phyloP scores from a whole-genome alignment of 2,888 invertebrate genomes.

The Cryptosula pallasiana region DNA sequence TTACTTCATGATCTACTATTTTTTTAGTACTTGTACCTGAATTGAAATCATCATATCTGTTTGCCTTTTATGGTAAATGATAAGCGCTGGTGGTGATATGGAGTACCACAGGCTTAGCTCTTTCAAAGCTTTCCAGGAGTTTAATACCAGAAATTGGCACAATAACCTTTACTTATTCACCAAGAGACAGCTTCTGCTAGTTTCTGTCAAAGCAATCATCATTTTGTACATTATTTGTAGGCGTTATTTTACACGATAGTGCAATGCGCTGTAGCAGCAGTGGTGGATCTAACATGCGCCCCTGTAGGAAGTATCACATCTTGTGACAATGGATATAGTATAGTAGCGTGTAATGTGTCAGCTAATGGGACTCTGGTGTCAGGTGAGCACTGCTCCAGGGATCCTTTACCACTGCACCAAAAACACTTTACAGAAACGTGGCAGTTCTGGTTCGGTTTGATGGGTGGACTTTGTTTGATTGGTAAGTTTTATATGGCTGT shows the following conservation, averaged over 20 bases:
- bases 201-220: background rate
- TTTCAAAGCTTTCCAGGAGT: too few species aligned
- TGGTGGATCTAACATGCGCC: background rate
- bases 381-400: background rate
- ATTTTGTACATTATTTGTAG: background rate
- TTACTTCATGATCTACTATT: too few species aligned
- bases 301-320: background rate
- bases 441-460: background rate
- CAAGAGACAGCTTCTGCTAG: too few species aligned
- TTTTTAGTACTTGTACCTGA: too few species aligned
- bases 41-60: too few species aligned
- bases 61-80: too few species aligned
- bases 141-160: too few species aligned
- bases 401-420: background rate
- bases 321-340: background rate
- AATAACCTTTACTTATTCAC: too few species aligned
- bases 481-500: too few species aligned
- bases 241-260: background rate
- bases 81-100: too few species aligned
- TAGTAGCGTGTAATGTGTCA: background rate
- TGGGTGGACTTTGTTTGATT: background rate
- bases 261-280: too few species aligned
- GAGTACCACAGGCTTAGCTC: too few species aligned
- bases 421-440: background rate
- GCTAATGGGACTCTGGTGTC: background rate